Evolutionary conservation across 2,797 vertebrate species (phyloP).

Genomic region (Oryzias dopingdopingensis): DNA sequence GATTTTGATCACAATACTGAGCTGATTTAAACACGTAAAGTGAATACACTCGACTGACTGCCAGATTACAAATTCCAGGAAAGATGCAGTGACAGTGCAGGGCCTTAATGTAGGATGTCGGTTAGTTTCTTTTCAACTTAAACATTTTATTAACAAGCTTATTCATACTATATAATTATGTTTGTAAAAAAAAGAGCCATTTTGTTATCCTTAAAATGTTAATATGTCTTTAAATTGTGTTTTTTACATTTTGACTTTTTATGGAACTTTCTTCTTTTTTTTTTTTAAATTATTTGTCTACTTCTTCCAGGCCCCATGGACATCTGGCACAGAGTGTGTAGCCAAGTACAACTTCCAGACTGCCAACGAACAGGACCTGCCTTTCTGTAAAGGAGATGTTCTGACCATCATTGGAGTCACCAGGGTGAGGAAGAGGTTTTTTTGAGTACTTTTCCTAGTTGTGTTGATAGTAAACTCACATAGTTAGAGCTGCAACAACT

Average conservation of each 20-base stretch:
- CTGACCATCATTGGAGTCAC: conserved; percentile 94
- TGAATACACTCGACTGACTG: conserved; percentile 5
- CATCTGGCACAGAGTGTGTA: conserved; percentile 93
- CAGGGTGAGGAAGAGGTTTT: conserved; percentile 77
- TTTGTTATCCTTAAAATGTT: too few relatives aligned
- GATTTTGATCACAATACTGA: conserved; percentile 17
- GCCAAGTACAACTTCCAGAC: conserved; percentile 98
- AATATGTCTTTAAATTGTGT: too few relatives aligned
- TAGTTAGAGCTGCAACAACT: too few relatives aligned
- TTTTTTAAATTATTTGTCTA: conserved; percentile 1
- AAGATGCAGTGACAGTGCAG: neutral
- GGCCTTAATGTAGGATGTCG: neutral
- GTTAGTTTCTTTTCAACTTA: too few relatives aligned
- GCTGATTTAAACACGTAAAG: conserved; percentile 12
- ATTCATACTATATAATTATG: too few relatives aligned
- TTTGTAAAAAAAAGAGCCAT: too few relatives aligned
- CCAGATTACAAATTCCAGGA: neutral
- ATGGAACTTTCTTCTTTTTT: neutral
- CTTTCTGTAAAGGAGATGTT: conserved; percentile 96
- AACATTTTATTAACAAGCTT: too few relatives aligned
- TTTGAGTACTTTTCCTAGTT: too few relatives aligned
- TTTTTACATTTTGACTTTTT: neutral
- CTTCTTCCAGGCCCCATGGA: conserved; percentile 80
- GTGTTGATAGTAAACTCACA: too few relatives aligned
- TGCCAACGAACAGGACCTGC: conserved; percentile 93